Evolutionary conservation across 1,140 invertebrate species (phyloP).

Genomic region (Nixonia krombeini): DNA sequence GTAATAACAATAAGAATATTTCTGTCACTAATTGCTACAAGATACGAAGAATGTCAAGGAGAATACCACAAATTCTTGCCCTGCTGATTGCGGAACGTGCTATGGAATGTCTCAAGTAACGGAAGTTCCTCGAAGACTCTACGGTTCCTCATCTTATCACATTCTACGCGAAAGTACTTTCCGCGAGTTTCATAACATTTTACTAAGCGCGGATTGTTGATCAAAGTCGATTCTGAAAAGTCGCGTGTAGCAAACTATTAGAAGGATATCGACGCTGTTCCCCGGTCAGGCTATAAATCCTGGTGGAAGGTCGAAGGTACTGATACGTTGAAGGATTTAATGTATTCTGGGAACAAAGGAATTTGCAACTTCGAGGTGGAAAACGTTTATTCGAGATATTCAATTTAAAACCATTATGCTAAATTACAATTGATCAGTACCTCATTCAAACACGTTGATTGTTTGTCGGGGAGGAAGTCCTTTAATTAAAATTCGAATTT

Average conservation of each 20-base stretch:
- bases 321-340: constrained; percentile 1
- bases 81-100: constrained; percentile 27
- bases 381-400: too few species aligned
- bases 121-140: constrained; percentile 26
- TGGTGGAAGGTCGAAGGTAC: neutral
- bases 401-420: too few species aligned
- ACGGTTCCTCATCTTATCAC: constrained; percentile 16
- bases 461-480: too few species aligned
- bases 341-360: constrained; percentile 7
- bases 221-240: constrained; percentile 15
- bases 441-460: too few species aligned
- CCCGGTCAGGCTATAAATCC: too few species aligned
- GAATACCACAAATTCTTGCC: constrained; percentile 23
- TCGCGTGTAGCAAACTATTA: constrained; percentile 2
- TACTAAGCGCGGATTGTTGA: constrained; percentile 23
- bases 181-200: constrained; percentile 9
- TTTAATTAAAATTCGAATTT: too few species aligned
- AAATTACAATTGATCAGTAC: too few species aligned
- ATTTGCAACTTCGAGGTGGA: neutral
- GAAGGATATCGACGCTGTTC: constrained; percentile 7
- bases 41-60: constrained; percentile 21
- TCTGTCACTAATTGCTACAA: constrained; percentile 10
- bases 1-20: too few species aligned
- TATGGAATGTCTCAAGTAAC: constrained; percentile 26
- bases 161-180: constrained; percentile 16